Conservation (phyloP, 1,140 invertebrate species). For the Eubasilissa regina region DNA sequence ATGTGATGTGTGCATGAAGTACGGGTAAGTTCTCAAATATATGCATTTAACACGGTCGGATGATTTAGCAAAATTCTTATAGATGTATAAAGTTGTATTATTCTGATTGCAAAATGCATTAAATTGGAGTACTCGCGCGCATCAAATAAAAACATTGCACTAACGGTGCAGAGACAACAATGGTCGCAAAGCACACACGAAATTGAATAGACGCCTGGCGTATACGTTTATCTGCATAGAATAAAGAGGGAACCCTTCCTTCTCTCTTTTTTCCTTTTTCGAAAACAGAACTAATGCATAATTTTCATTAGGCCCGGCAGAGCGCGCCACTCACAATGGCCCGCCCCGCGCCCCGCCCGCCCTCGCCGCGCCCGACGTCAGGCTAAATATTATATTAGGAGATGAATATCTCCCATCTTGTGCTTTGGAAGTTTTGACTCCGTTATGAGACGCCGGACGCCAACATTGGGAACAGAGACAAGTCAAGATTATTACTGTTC, state of each 20-base stretch:
- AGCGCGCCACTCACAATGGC: constrained; percentile 56
- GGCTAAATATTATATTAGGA: constrained; percentile 58
- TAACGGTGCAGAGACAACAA: constrained; percentile 19
- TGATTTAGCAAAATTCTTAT: too few relatives aligned
- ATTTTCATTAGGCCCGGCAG: constrained; percentile 60
- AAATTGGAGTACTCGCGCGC: not conserved
- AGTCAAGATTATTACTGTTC: too few relatives aligned
- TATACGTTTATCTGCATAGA: constrained; percentile 36
- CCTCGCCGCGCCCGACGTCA: not conserved
- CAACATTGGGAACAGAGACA: not conserved
- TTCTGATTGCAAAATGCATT: constrained; percentile 23
- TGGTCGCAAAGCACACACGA: constrained; percentile 40
- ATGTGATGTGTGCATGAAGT: too few relatives aligned
- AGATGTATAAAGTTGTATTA: too few relatives aligned
- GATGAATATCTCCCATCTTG: constrained; percentile 53
- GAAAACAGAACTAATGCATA: constrained; percentile 60
- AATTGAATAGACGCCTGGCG: constrained; percentile 46
- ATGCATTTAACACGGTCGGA: too few relatives aligned
- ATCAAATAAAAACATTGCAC: constrained; percentile 7
- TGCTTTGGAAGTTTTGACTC: constrained; percentile 27
- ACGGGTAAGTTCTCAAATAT: too few relatives aligned
- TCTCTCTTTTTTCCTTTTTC: constrained; percentile 44
- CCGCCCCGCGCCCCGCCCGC: not conserved
- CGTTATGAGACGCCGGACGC: not conserved
- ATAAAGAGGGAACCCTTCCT: constrained; percentile 47